Percentiles rank a stretch among this genome's conserved stretches.
Conservation (phyloP, 1,140 invertebrate genomes). For the Battus philenor region DNA sequence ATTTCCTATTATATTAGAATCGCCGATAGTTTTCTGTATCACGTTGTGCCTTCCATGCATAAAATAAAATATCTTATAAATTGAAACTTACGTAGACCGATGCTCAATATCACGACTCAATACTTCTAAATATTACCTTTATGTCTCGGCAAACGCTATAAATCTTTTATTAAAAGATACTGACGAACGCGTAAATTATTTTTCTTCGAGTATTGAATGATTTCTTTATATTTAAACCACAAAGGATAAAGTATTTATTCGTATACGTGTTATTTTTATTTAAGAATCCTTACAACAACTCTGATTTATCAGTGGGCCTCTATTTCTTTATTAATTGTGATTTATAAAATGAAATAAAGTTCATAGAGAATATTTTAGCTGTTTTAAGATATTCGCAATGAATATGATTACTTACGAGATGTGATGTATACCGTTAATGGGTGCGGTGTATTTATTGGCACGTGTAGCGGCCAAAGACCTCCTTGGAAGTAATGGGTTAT, state of each 20-base stretch:
- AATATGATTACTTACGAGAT: constrained; percentile 30
- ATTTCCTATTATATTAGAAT: constrained; percentile 11
- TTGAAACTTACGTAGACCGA: constrained; percentile 12
- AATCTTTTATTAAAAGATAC: too few species aligned
- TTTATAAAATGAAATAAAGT: background rate
- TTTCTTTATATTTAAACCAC: background rate
- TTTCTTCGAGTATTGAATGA: background rate
- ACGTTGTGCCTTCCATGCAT: constrained; percentile 8
- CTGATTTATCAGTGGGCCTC: too few species aligned
- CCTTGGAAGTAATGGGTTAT: constrained; percentile 35
- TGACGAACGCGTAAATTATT: too few species aligned
- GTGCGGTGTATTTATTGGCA: constrained; percentile 52
- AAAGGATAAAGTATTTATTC: too few species aligned
- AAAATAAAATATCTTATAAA: constrained; percentile 17
- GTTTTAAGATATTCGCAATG: background rate
- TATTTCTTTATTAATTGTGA: too few species aligned
- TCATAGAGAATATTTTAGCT: background rate
- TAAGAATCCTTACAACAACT: too few species aligned
- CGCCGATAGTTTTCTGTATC: constrained; percentile 11
- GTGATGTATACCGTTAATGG: constrained; percentile 44
- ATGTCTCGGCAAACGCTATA: too few species aligned
- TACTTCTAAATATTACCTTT: constrained; percentile 14
- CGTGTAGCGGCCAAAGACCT: constrained; percentile 53
- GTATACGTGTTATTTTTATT: too few species aligned
- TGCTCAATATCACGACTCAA: constrained; percentile 13